Conservation (phyloP, 2,797 vertebrate species). For the Lacerta viridis region DNA sequence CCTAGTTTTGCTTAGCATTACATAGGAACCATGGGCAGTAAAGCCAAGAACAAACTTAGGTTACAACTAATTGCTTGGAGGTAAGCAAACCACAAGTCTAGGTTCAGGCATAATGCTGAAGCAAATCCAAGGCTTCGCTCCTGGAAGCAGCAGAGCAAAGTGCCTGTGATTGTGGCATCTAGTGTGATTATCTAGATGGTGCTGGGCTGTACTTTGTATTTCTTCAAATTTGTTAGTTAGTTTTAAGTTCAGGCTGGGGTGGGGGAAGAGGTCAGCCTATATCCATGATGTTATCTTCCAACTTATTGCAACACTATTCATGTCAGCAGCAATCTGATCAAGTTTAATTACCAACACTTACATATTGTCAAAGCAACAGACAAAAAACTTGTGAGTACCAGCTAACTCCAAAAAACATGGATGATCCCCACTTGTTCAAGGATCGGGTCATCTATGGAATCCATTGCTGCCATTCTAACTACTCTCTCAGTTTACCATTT, state of each 20-base stretch:
- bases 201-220: not conserved
- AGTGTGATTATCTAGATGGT: not conserved
- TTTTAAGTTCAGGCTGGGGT: not conserved
- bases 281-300: not conserved
- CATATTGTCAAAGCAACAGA: not conserved
- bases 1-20: too few species aligned
- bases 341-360: not conserved
- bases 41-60: too few species aligned
- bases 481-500: conserved; percentile 26
- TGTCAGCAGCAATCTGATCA: not conserved
- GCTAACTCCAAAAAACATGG: conserved; percentile 21
- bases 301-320: not conserved
- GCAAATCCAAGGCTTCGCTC: too few species aligned
- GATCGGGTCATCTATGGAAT: conserved; percentile 15
- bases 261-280: not conserved
- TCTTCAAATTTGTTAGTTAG: not conserved
- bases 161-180: too few species aligned
- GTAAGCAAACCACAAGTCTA: too few species aligned
- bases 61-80: too few species aligned
- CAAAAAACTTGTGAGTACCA: conserved; percentile 3
- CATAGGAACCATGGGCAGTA: too few species aligned
- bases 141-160: too few species aligned
- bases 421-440: not conserved
- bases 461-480: conserved; percentile 20
- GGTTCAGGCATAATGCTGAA: too few species aligned